A percentile compares a stretch with the other conserved stretches of the same genome.
Evolutionary conservation across 2,797 vertebrate genomes (phyloP).

Genomic region (Typhlichthys subterraneus): DNA sequence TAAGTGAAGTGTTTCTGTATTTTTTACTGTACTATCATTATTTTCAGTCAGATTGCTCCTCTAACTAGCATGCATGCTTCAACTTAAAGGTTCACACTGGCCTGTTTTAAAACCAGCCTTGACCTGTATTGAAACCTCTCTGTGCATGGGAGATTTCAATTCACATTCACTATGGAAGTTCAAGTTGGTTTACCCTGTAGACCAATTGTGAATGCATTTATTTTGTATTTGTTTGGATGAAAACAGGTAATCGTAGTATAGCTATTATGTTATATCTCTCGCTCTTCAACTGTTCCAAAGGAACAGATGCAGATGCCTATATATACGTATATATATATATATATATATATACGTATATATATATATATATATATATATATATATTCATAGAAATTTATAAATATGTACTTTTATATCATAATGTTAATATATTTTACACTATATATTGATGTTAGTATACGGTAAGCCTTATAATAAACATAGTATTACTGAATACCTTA

Average conservation of each 20-base stretch:
- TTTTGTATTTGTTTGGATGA: slow-evolving; percentile 69
- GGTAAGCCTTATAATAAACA: slow-evolving; percentile 74
- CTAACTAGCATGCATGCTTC: slow-evolving; percentile 58
- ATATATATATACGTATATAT: slow-evolving; percentile 32
- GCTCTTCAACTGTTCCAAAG: slow-evolving; percentile 49
- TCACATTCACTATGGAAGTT: slow-evolving; percentile 60
- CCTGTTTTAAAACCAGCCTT: slow-evolving; percentile 75
- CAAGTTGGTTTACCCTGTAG: slow-evolving; percentile 42
- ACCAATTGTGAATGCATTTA: slow-evolving; percentile 54
- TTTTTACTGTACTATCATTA: slow-evolving; percentile 38
- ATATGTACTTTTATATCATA: slow-evolving; percentile 78
- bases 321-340: slow-evolving; percentile 22
- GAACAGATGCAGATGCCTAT: slow-evolving; percentile 58
- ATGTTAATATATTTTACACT: slow-evolving; percentile 67
- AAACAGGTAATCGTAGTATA: slow-evolving; percentile 68
- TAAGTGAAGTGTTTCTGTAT: slow-evolving; percentile 18
- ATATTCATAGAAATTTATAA: slow-evolving; percentile 76
- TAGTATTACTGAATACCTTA: slow-evolving; percentile 80
- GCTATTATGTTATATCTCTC: slow-evolving; percentile 75
- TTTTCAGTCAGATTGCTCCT: slow-evolving; percentile 26
- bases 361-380: background rate
- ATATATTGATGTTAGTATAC: slow-evolving; percentile 75
- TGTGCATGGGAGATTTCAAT: slow-evolving; percentile 81
- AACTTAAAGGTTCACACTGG: slow-evolving; percentile 58
- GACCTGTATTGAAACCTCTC: slow-evolving; percentile 77